phyloP scores from a whole-genome alignment of 2,888 invertebrate species.

The Orchesella flavescens region DNA sequence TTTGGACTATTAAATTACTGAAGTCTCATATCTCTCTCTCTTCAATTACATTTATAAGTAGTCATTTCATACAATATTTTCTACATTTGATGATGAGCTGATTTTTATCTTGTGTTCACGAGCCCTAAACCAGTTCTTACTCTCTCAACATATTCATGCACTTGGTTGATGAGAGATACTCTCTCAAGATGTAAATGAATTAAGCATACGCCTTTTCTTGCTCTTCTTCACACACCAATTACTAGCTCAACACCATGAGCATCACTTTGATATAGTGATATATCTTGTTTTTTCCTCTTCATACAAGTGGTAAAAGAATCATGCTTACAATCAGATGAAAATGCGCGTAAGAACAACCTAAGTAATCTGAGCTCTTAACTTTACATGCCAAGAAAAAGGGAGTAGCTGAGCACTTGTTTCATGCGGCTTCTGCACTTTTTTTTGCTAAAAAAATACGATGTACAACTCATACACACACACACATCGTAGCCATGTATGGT shows the following conservation, averaged over 20 bases:
- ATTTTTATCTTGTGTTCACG: not conserved
- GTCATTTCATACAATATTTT: not conserved
- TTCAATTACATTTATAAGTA: not conserved
- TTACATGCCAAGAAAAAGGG: slow-evolving; percentile 42
- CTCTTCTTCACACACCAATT: slow-evolving; percentile 61
- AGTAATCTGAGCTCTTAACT: slow-evolving; percentile 33
- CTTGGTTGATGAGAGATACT: no score
- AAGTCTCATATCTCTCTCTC: slow-evolving; percentile 27
- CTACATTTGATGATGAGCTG: no score
- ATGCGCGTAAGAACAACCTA: slow-evolving; percentile 28
- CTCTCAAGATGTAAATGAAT: slow-evolving; percentile 22
- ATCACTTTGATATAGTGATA: not conserved
- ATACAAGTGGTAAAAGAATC: slow-evolving; percentile 6
- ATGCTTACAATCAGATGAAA: slow-evolving; percentile 31
- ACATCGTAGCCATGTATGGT: slow-evolving; percentile 17
- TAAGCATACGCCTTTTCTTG: slow-evolving; percentile 51
- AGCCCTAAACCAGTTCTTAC: not conserved
- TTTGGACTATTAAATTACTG: slow-evolving; percentile 18
- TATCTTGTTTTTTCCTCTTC: not conserved
- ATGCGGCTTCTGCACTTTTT: slow-evolving; percentile 53
- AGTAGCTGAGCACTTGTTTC: slow-evolving; percentile 50
- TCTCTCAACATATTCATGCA: not conserved
- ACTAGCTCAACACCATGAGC: slow-evolving; percentile 31
- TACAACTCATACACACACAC: not conserved
- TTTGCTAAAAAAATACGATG: slow-evolving; percentile 34